Base-by-base conservation (phyloP, 2,888 invertebrate genomes). In the Liodrosophila aerea region DNA sequence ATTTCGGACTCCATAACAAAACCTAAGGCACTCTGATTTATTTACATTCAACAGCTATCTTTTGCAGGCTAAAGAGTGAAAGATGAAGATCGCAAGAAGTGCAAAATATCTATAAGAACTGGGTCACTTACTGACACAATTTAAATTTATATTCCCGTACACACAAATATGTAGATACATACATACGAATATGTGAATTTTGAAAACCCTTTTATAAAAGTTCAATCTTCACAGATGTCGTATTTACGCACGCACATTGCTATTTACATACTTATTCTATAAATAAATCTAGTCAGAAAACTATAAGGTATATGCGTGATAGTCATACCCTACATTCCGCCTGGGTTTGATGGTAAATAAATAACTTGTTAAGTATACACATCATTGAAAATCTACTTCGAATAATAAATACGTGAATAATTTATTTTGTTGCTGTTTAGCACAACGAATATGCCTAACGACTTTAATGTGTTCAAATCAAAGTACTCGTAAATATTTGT, bases 11-110 rank as follows among this genome's bases (percentile, higher is more conserved):
- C 39, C 9, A 18, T 7, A 13, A 22, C n/a, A 9, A 1, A 1
- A 4, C 18, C 7, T 58, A 57, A 63, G 66, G 59, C 64, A 64
- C 64, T 69, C 61, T 73, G 69, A 51, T 56, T 62, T 64, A 72
- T 64, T 60, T 66, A 67, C 39, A 34, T 61, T n/a, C n/a, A 63
- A 63, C 31, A 40, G 27, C 30, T 60, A 66, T 60, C 53, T 51
- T 52, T 60, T 30, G 7, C n/a, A 44, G 33, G 12, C 18, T 36
- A 8, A 30, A 45, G 13, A 39, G 56, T 41, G 31, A 12, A 37
- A 43, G 30, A 27, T 11, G 9, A 36, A 45, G 33, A 40, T 44
- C 41, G 33, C 45, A 12, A 36, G 18, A 13, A 46, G 8, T 37
- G 22, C 29, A 27, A 9, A 41, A 47, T 15, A 53, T 39, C 49